Base-by-base conservation (phyloP, 2,888 invertebrate genomes). In the Lysandra coridon region DNA sequence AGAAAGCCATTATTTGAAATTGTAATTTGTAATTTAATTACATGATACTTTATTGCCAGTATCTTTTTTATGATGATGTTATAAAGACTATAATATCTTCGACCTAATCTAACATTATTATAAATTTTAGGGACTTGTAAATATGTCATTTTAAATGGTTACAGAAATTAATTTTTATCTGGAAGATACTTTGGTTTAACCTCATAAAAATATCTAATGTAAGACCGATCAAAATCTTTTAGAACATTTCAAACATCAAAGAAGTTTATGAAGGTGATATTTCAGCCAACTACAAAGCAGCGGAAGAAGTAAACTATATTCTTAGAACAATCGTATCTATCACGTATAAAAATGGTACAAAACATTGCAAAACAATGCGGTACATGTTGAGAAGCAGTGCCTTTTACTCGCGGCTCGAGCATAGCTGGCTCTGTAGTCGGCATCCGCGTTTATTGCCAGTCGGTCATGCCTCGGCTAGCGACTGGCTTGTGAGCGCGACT, bases 371-470 rank as follows among this genome's bases (percentile, higher is more conserved):
- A 75, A 75, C 49, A 75, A 75, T 75, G 75, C 57, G 17, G 57
- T 53, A 53, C 30, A 44, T 74, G 74, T 74, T 74, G 74, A 4
- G 74, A 74, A 74, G 10, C 74, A 2, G 40, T 44, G 74, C 74
- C 74, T 74, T 74, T 74, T 74, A 74, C 74, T 44, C 44, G 75
- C 14, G 23, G 12, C 75, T 23, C n/a, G 10, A 75, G 23, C 53
- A 73, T 57, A 57, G 53, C 78, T 37, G 53, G 49, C 60, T 73
- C 79, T 14, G 79, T 74, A 79, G 79, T 79, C 79, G 40, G 79
- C 73, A 30, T 30, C 53, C 60, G 74, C 23, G 73, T 14, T 60
- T 23, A 6, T 23, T 40, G 74, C 60, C 73, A 60, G 17, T 40
- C 74, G 74, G 79, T 79, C 79, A 79, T 74, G 79, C 73, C 40